Conservation (phyloP, 2,113 vertebrate genomes). For the Lophura nycthemera region DNA sequence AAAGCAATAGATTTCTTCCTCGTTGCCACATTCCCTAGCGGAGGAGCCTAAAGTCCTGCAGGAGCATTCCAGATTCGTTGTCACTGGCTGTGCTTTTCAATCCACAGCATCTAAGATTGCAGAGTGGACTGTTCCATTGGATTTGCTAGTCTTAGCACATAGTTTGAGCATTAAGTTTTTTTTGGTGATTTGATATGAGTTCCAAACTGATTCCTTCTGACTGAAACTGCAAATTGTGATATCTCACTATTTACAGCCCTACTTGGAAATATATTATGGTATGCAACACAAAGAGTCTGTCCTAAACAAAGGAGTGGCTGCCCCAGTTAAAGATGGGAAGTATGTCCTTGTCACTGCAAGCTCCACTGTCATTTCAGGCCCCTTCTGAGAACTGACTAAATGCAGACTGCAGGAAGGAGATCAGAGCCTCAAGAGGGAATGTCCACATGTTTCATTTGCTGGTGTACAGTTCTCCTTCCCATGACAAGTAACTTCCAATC, state of each 20-base stretch:
- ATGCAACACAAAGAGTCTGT: neutral
- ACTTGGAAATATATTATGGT: neutral
- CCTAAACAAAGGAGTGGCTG: neutral
- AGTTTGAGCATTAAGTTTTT: neutral
- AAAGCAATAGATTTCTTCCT: neutral
- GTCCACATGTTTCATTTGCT: neutral
- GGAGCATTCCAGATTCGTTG: neutral
- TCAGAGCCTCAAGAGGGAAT: neutral
- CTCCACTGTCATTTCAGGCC: neutral
- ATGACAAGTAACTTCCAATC: neutral
- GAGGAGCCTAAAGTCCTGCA: neutral
- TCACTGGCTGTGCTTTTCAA: neutral
- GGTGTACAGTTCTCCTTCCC: neutral
- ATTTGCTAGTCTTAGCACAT: neutral
- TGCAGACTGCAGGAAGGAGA: neutral
- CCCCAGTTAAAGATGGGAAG: neutral
- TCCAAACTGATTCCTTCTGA: neutral
- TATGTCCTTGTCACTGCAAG: neutral
- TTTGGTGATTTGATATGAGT: neutral
- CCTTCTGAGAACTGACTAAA: neutral
- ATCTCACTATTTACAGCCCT: rapidly evolving
- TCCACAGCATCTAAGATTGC: neutral
- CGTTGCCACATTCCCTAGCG: neutral
- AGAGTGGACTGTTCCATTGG: neutral
- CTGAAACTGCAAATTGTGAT: neutral